Evolutionary conservation across 30 jellyfish, hydroid and myxozoan species (phyloP).

Genomic region (Catostylus mosaicus): DNA sequence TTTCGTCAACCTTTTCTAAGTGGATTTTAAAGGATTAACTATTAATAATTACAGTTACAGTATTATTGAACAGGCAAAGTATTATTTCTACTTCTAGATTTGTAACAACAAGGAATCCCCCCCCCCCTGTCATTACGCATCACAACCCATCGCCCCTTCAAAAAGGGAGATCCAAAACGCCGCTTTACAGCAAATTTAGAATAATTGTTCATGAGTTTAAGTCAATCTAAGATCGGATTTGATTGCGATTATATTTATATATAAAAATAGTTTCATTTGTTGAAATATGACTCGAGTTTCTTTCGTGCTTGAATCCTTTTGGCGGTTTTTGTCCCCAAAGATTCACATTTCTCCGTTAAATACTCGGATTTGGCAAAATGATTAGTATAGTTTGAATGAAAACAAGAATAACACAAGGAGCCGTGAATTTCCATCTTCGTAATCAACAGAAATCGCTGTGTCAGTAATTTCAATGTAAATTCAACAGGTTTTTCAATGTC

Average conservation of each 20-base stretch:
- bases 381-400: background rate
- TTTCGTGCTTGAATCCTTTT: background rate
- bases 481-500: background rate
- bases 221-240: background rate
- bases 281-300: background rate
- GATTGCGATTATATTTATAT: background rate
- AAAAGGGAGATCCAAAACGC: background rate
- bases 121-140: background rate
- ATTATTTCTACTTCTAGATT: too few relatives aligned
- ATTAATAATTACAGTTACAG: background rate
- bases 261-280: background rate
- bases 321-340: background rate
- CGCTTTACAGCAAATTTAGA: background rate
- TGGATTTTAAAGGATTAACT: background rate
- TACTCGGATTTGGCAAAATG: background rate
- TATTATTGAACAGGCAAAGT: background rate
- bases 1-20: background rate
- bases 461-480: background rate
- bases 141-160: background rate
- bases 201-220: background rate
- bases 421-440: background rate
- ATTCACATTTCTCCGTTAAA: conserved; percentile 7
- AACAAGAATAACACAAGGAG: background rate
- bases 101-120: background rate
- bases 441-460: background rate